Evolutionary conservation across 2,113 vertebrate species (phyloP).

Genomic region (Solea senegalensis): DNA sequence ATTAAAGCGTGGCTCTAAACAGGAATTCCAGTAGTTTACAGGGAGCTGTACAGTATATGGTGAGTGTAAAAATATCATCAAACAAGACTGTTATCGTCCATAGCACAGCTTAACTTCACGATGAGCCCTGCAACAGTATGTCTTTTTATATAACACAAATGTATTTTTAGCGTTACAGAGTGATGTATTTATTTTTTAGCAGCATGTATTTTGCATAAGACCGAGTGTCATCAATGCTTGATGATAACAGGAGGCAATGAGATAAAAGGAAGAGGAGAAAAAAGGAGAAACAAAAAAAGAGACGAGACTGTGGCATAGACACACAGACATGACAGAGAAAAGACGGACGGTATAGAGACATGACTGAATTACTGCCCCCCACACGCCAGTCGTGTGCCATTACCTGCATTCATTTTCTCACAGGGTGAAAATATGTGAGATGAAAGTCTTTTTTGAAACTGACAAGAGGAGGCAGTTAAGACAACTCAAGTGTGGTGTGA

Average conservation of each 20-base stretch:
- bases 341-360: too few species aligned
- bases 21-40: too few species aligned
- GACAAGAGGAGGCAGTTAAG: slow-evolving; percentile 1
- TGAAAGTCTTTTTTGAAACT: slow-evolving; percentile 1
- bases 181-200: slow-evolving; percentile 41
- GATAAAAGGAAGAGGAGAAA: slow-evolving; percentile 8
- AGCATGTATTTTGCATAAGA: slow-evolving; percentile 58
- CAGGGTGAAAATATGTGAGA: slow-evolving; percentile 7
- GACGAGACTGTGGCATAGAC: not conserved
- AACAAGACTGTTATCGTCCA: slow-evolving; percentile 7
- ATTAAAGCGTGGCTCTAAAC: too few species aligned
- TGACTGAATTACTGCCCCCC: not conserved
- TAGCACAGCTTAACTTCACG: slow-evolving; percentile 9
- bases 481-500: not conserved
- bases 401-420: slow-evolving; percentile 1
- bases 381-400: slow-evolving; percentile 7
- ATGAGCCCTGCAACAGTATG: slow-evolving; percentile 23
- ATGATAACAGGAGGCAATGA: slow-evolving; percentile 16
- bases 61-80: not conserved
- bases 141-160: slow-evolving; percentile 57
- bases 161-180: slow-evolving; percentile 59
- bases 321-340: not conserved
- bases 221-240: slow-evolving; percentile 39
- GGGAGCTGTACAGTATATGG: too few species aligned
- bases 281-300: not conserved